These are phyloP conservation scores for Sminthurides aquaticus DNA, from an alignment of 2,888 invertebrate genomes.

Conservation along the genomic window DNA sequence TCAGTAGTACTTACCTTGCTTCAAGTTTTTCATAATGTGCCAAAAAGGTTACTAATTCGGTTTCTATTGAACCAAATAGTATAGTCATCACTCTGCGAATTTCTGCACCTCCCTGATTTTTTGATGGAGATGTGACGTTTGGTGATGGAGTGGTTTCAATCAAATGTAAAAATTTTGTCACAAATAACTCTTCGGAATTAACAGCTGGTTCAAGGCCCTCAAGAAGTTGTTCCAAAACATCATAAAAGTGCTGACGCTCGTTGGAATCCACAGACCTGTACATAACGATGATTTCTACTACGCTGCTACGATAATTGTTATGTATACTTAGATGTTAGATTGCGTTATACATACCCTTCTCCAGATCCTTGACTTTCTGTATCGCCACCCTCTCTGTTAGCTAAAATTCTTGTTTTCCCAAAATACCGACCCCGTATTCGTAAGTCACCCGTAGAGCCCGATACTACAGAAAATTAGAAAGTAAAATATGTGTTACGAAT, in stretches of 20 bases:
- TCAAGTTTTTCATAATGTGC: conserved; percentile 78
- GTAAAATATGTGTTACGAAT: not conserved
- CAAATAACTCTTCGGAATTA: conserved; percentile 41
- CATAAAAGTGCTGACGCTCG: conserved; percentile 50
- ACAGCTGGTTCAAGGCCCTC: conserved; percentile 48
- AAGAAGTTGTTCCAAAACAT: conserved; percentile 74
- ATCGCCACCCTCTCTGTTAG: conserved; percentile 40
- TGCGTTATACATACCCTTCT: conserved; percentile 35
- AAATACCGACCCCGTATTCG: conserved; percentile 40
- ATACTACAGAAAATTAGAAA: conserved; percentile 25
- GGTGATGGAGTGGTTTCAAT: conserved; percentile 28
- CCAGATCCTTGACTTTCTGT: conserved; percentile 43
- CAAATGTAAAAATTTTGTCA: conserved; percentile 38
- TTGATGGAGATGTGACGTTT: conserved; percentile 35
- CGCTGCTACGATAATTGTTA: not conserved
- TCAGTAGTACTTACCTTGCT: conserved; percentile 64
- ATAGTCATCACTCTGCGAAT: conserved; percentile 78
- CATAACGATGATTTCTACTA: too few relatives aligned
- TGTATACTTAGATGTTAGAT: not conserved
- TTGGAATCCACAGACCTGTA: conserved; percentile 41
- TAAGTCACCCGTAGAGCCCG: conserved; percentile 35
- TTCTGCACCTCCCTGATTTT: conserved; percentile 53
- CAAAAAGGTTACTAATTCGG: conserved; percentile 77
- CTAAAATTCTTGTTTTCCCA: conserved; percentile 41
- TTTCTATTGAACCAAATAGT: conserved; percentile 80